These are phyloP conservation scores for Myotis davidii DNA, from an alignment of 2,113 vertebrate species.

Conservation along the genomic window DNA sequence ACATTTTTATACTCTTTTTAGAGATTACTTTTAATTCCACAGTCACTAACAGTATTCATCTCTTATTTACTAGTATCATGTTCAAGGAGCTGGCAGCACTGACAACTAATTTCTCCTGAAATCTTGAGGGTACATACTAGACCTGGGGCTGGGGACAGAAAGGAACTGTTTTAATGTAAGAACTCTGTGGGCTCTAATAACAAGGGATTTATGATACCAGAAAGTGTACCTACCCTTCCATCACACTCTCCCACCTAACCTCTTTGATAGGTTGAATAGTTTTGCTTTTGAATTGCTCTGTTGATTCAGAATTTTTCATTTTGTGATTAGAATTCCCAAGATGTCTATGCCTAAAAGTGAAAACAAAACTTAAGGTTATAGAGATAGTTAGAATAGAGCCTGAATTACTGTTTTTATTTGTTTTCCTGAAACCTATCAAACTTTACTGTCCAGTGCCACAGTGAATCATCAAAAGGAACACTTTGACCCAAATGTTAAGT, in stretches of 20 bases:
- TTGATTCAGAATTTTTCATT: conserved; percentile 52
- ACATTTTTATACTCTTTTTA: not conserved
- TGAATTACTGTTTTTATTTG: conserved; percentile 70
- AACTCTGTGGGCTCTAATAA: not conserved
- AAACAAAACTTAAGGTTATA: conserved; percentile 37
- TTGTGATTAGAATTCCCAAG: not conserved
- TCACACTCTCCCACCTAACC: not conserved
- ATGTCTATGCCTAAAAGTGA: not conserved
- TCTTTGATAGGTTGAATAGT: not conserved
- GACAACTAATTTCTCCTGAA: not conserved
- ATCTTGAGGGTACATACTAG: not conserved
- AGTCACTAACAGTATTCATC: not conserved
- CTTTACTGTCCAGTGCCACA: not conserved
- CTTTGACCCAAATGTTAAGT: conserved; percentile 22
- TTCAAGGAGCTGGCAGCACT: not conserved
- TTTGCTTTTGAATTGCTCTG: conserved; percentile 19
- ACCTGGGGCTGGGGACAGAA: not conserved
- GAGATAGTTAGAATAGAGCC: conserved; percentile 2
- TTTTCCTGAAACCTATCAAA: conserved; percentile 58
- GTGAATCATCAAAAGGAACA: conserved; percentile 36
- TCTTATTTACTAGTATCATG: not conserved
- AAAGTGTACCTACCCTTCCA: not conserved
- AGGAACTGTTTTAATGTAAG: not conserved
- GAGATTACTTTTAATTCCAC: not conserved
- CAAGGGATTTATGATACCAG: not conserved